Percentiles rank a stretch among this genome's conserved stretches.
Evolutionary conservation across 2,113 vertebrate genomes (phyloP).

Genomic region (Pitta sordida): DNA sequence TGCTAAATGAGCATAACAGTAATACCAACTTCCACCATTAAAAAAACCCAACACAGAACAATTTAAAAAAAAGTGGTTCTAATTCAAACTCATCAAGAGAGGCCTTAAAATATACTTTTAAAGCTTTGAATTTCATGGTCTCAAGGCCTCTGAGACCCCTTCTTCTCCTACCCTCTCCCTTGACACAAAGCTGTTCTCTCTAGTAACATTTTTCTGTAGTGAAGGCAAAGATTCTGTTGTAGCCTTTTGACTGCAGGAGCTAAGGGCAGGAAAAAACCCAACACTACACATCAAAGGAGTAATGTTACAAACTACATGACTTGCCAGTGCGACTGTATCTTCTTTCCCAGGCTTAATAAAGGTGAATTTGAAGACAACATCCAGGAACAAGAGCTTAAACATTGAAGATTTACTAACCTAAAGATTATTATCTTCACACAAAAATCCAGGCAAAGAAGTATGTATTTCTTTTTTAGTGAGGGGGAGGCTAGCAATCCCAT

Average conservation of each 20-base stretch:
- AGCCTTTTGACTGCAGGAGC: neutral
- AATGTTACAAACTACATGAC: neutral
- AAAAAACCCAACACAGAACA: neutral
- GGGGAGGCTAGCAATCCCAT: neutral
- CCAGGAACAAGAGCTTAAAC: neutral
- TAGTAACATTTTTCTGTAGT: neutral
- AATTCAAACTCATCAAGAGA: neutral
- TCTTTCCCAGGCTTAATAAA: neutral
- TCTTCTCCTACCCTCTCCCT: accelerated
- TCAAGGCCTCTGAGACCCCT: neutral
- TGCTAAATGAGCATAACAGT: neutral
- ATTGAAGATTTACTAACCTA: neutral
- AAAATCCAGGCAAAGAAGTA: neutral
- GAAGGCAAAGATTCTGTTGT: neutral
- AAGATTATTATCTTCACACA: neutral
- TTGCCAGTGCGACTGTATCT: neutral
- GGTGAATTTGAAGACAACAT: neutral
- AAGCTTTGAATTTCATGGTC: neutral
- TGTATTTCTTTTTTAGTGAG: neutral
- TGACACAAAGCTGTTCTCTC: neutral
- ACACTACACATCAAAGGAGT: neutral
- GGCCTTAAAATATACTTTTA: neutral
- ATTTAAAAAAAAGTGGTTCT: neutral
- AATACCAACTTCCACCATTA: neutral
- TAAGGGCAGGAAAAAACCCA: neutral